A percentile compares a stretch with the other conserved stretches of the same genome.
Evolutionary conservation across 2,113 vertebrate genomes (phyloP).

Genomic region (Jaculus jaculus): DNA sequence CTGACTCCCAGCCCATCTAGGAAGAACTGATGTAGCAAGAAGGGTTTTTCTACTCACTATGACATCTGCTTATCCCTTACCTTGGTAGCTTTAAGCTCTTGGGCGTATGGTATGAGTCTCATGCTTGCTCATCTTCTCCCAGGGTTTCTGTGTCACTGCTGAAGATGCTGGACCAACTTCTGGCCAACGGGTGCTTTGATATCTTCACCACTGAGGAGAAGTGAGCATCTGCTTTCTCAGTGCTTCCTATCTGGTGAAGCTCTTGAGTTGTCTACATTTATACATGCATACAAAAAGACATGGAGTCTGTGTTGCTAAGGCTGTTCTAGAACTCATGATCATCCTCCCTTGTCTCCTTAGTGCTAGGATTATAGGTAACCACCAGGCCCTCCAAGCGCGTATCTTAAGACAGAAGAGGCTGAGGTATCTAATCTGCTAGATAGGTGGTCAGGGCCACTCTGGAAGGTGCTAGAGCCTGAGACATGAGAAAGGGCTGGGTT

Average conservation of each 20-base stretch:
- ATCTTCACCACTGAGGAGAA: conserved; percentile 87
- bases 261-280: neutral
- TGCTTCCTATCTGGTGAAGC: rapidly evolving
- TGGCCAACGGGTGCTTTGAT: conserved; percentile 92
- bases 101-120: neutral
- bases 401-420: neutral
- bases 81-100: neutral
- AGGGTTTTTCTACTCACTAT: too few relatives aligned
- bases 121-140: neutral
- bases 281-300: too few relatives aligned
- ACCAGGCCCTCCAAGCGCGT: neutral
- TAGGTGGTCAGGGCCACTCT: neutral
- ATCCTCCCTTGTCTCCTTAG: neutral
- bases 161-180: conserved; percentile 93
- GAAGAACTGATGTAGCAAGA: neutral
- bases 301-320: neutral
- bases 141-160: conserved; percentile 94
- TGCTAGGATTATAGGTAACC: neutral
- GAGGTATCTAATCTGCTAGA: rapidly evolving
- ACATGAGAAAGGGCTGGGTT: neutral
- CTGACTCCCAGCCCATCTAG: neutral
- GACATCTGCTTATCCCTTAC: too few relatives aligned
- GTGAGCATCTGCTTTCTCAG: conserved; percentile 83
- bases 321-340: neutral
- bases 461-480: too few relatives aligned